Conservation (phyloP, 2,888 invertebrate genomes). For the Trissolcus brochymenae region DNA sequence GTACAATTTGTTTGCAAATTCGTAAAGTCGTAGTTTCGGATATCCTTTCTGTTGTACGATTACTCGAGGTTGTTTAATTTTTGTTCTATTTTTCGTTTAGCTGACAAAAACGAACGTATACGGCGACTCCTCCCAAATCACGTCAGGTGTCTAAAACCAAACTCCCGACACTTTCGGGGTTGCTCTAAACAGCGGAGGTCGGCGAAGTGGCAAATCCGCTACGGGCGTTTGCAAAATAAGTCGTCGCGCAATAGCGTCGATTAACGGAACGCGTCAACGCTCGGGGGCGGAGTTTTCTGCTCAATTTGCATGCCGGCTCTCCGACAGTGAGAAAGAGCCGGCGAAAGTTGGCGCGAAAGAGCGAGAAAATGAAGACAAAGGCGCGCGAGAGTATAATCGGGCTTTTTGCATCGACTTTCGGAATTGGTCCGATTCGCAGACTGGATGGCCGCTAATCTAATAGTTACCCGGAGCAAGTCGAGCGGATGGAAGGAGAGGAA, state of each 20-base stretch:
- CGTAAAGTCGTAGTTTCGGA: too few relatives aligned
- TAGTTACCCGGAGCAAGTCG: slow-evolving; percentile 62
- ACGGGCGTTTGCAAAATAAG: slow-evolving; percentile 45
- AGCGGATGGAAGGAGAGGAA: slow-evolving; percentile 41
- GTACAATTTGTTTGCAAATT: too few relatives aligned
- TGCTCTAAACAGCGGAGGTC: slow-evolving; percentile 24
- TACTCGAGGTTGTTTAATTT: too few relatives aligned
- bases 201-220: slow-evolving; percentile 50
- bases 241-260: slow-evolving; percentile 46
- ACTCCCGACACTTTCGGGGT: slow-evolving; percentile 9
- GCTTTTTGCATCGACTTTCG: slow-evolving; percentile 44
- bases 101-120: neutral
- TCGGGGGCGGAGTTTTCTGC: slow-evolving; percentile 63
- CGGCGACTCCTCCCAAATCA: neutral
- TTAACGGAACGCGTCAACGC: slow-evolving; percentile 60
- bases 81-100: too few relatives aligned
- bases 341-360: slow-evolving; percentile 12
- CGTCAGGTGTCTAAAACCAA: neutral
- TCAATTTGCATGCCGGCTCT: slow-evolving; percentile 61
- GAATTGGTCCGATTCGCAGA: slow-evolving; percentile 62
- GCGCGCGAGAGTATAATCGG: slow-evolving; percentile 27
- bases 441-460: slow-evolving; percentile 65
- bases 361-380: slow-evolving; percentile 14
- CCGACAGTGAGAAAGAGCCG: slow-evolving; percentile 31
- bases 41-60: too few relatives aligned